A percentile compares a stretch with the other conserved stretches of the same genome.
phyloP scores from a whole-genome alignment of 2,797 vertebrate species.

The Taenioides sp. region DNA sequence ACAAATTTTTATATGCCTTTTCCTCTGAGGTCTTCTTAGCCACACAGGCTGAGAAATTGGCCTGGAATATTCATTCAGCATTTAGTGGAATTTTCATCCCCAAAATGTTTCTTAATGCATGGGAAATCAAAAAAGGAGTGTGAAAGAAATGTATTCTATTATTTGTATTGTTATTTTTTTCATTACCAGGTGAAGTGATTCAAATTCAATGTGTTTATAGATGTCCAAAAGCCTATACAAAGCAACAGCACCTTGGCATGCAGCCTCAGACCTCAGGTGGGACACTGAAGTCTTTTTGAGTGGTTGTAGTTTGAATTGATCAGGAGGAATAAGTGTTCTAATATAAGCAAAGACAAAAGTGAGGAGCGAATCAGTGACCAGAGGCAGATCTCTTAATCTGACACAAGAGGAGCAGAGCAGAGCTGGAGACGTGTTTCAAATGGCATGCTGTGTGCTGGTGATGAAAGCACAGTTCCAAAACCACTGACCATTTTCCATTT shows the following conservation, averaged over 20 bases:
- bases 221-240: not conserved
- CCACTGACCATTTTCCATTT: not conserved
- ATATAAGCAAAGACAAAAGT: not conserved
- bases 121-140: slow-evolving; percentile 40
- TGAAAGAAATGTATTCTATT: not conserved
- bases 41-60: slow-evolving; percentile 72
- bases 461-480: not conserved
- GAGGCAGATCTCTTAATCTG: not conserved
- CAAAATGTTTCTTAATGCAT: slow-evolving; percentile 57
- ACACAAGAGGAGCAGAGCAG: not conserved
- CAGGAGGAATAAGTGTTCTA: not conserved
- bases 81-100: slow-evolving; percentile 38
- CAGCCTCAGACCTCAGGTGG: no score
- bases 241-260: not conserved
- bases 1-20: slow-evolving; percentile 69
- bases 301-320: not conserved
- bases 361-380: not conserved
- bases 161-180: not conserved
- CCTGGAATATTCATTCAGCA: slow-evolving; percentile 10
- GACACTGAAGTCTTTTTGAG: not conserved
- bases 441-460: not conserved
- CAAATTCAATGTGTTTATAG: no score
- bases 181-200: no score
- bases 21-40: slow-evolving; percentile 67
- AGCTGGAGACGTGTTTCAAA: not conserved